Percentiles rank a stretch among this genome's conserved stretches.
Evolutionary conservation across 2,888 invertebrate genomes (phyloP).

Genomic region (Dioctria linearis): DNA sequence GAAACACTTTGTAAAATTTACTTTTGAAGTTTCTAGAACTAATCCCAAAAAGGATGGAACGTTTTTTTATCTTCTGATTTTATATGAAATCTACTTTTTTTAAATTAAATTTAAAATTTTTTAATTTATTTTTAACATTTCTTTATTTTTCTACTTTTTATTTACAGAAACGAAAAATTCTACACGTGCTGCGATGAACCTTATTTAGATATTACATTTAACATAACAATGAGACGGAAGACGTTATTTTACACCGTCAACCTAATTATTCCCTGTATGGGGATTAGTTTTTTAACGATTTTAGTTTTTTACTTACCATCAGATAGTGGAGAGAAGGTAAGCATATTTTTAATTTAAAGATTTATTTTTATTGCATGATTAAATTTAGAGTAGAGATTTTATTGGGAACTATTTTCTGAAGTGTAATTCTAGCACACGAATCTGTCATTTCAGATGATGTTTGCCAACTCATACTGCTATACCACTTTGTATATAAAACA

Average conservation of each 20-base stretch:
- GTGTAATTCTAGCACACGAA: too few species aligned
- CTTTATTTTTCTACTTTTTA: conserved; percentile 4
- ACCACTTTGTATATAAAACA: too few species aligned
- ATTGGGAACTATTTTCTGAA: too few species aligned
- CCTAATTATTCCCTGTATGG: conserved; percentile 97
- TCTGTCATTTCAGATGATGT: too few species aligned
- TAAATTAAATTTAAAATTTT: too few species aligned
- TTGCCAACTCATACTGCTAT: too few species aligned
- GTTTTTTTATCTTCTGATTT: too few species aligned
- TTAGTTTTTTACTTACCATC: conserved; percentile 98
- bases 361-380: too few species aligned
- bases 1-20: neutral
- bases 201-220: conserved; percentile 96
- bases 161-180: conserved; percentile 88
- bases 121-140: too few species aligned
- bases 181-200: conserved; percentile 98
- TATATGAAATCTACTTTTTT: too few species aligned
- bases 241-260: conserved; percentile 98
- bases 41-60: too few species aligned
- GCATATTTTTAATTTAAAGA: conserved; percentile 59
- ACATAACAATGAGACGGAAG: conserved; percentile 96
- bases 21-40: neutral
- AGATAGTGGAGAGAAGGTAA: conserved; percentile 97
- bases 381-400: too few species aligned
- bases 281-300: conserved; percentile 96